These are phyloP conservation scores for Colletes collaris DNA, from an alignment of 2,888 invertebrate genomes.

Conservation along the genomic window DNA sequence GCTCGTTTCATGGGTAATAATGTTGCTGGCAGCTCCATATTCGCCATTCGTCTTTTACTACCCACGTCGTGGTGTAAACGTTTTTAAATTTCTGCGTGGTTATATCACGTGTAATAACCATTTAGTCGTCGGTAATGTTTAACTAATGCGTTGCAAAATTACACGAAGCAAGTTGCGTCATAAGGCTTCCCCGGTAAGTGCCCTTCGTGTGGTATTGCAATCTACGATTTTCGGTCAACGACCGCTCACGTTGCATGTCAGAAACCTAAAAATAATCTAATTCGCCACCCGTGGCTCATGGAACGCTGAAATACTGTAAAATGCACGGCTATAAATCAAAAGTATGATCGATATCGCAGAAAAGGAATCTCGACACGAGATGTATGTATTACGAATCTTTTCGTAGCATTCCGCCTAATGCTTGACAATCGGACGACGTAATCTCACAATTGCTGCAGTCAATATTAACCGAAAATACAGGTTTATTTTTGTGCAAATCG, in stretches of 20 bases:
- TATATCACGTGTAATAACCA: background rate
- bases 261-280: conserved; percentile 40
- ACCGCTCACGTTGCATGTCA: conserved; percentile 39
- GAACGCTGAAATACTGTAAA: conserved; percentile 15
- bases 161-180: background rate
- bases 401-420: background rate
- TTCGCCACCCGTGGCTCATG: conserved; percentile 20
- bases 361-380: background rate
- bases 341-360: conserved; percentile 20
- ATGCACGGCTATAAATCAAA: conserved; percentile 29
- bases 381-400: conserved; percentile 6
- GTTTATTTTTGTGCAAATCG: background rate
- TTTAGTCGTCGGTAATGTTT: background rate
- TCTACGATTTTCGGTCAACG: conserved; percentile 40
- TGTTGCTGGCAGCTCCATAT: conserved; percentile 6
- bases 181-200: background rate
- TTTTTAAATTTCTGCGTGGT: background rate
- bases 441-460: background rate
- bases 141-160: background rate
- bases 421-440: background rate
- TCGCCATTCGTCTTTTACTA: background rate
- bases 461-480: background rate
- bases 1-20: conserved; percentile 14
- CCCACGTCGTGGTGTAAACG: background rate
- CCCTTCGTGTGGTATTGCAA: background rate